Evolutionary conservation across 2,797 vertebrate species (phyloP).

Genomic region (Cyprinella venusta): DNA sequence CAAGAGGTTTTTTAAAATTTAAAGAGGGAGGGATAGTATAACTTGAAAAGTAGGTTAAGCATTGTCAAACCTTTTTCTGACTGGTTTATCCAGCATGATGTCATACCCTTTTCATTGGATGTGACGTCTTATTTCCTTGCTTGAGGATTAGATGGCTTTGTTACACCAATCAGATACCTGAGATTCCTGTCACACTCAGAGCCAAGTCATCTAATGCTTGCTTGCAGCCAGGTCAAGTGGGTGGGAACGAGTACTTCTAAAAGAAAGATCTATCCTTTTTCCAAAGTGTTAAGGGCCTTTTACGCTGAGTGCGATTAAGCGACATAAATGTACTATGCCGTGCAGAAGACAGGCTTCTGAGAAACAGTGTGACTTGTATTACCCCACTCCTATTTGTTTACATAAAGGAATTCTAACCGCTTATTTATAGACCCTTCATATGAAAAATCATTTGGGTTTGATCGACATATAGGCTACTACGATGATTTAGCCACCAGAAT

Average conservation of each 20-base stretch:
- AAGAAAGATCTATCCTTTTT: conserved; percentile 56
- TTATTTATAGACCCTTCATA: conserved; percentile 20
- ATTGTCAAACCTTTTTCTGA: conserved; percentile 40
- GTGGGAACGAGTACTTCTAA: conserved; percentile 42
- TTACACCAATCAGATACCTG: conserved; percentile 12
- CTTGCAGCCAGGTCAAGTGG: conserved; percentile 33
- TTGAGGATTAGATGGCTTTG: conserved; percentile 2
- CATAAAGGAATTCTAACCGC: conserved; percentile 49
- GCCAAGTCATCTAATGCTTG: neutral
- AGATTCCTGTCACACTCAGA: conserved; percentile 1
- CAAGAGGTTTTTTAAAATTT: neutral
- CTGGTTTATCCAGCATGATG: conserved; percentile 63
- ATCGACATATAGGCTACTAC: neutral
- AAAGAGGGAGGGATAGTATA: neutral
- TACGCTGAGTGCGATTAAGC: too few relatives aligned
- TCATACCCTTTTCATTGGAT: neutral
- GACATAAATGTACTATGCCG: conserved; percentile 32
- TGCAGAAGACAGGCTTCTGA: conserved; percentile 60
- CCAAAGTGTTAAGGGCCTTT: conserved; percentile 7
- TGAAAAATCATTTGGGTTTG: neutral
- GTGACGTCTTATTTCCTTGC: conserved; percentile 27
- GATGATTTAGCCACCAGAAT: neutral
- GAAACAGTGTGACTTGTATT: conserved; percentile 43
- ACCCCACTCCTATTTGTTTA: conserved; percentile 1
- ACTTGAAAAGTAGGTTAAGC: conserved; percentile 22